Conservation (phyloP, 2,113 vertebrate genomes). For the Butorides virescens region DNA sequence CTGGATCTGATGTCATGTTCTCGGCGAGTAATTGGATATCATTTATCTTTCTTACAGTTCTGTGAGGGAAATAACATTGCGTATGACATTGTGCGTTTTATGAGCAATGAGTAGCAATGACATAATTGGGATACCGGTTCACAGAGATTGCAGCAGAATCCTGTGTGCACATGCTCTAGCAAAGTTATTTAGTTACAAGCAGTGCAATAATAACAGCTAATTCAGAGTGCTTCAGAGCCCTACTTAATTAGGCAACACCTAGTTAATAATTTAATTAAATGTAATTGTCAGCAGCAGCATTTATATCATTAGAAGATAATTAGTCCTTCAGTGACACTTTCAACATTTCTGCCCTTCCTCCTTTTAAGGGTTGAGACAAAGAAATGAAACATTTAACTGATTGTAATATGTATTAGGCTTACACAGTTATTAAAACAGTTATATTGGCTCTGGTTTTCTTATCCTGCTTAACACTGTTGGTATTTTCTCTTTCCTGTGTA, state of each 20-base stretch:
- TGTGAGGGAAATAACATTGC: neutral
- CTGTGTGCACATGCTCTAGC: neutral
- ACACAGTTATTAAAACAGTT: neutral
- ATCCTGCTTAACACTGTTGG: neutral
- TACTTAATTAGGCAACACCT: neutral
- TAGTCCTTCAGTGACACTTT: neutral
- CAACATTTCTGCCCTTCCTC: neutral
- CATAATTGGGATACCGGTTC: neutral
- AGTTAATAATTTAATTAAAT: constrained; percentile 49
- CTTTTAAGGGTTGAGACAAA: neutral
- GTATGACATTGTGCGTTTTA: neutral
- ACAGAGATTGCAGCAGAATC: neutral
- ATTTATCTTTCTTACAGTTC: neutral
- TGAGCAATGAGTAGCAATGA: neutral
- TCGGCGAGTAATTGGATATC: neutral
- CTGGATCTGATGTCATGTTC: neutral
- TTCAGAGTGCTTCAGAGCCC: neutral
- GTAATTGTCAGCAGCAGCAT: neutral
- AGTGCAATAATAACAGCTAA: neutral
- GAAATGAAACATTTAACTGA: neutral
- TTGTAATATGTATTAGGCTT: neutral
- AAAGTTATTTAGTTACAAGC: neutral
- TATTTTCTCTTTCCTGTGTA: neutral
- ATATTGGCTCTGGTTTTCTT: neutral
- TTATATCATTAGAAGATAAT: neutral